Conservation (phyloP, 2,888 invertebrate species). For the Andricus quercusramuli region DNA sequence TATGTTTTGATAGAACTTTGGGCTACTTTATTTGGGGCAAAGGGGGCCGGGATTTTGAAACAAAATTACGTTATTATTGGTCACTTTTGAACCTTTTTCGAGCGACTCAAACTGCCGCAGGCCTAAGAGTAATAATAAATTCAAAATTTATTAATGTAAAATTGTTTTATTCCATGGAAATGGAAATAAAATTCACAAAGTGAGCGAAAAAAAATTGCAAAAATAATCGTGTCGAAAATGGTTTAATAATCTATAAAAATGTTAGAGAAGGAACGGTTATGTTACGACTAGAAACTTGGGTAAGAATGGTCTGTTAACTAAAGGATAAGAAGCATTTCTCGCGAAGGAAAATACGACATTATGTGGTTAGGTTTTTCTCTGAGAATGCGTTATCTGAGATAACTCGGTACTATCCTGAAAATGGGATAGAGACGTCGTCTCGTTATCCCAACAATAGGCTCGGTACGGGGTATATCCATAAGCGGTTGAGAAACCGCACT, state of each 20-base stretch:
- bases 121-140: too few species aligned
- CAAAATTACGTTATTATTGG: too few species aligned
- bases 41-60: too few species aligned
- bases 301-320: slow-evolving; percentile 27
- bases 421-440: slow-evolving; percentile 25
- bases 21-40: too few species aligned
- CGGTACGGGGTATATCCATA: slow-evolving; percentile 6
- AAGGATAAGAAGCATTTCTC: slow-evolving; percentile 22
- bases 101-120: too few species aligned
- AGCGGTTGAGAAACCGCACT: slow-evolving; percentile 19
- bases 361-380: slow-evolving; percentile 6
- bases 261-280: background rate
- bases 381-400: slow-evolving; percentile 9
- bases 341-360: background rate
- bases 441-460: slow-evolving; percentile 31
- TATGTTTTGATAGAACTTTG: too few species aligned
- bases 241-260: background rate
- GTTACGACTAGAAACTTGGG: background rate
- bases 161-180: too few species aligned
- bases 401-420: slow-evolving; percentile 26
- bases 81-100: too few species aligned
- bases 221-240: too few species aligned
- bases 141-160: too few species aligned
- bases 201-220: too few species aligned
- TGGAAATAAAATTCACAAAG: too few species aligned